Evolutionary conservation across 2,888 invertebrate genomes (phyloP), one percentile per base, ranked within the genome.

Genomic region (Drosophila quinaria): DNA sequence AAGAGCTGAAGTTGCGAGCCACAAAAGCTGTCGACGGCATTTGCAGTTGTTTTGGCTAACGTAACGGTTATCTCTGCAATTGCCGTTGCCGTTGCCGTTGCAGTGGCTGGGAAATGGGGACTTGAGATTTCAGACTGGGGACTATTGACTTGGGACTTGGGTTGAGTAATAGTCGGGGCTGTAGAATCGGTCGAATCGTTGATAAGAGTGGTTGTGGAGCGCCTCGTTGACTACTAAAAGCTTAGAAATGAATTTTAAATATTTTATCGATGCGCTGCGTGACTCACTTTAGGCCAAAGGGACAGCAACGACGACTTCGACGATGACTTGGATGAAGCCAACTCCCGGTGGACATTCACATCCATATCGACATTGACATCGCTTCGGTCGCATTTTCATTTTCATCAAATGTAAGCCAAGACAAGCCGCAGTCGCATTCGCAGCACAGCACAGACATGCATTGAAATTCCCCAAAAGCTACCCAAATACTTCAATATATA

Each of bases 181-280:
- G 61, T n/a, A 29, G 49, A 51, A 35, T 41, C 35, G 52, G 29
- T 31, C 47, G 59, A 64, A 68, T 42, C 71, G 74, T 49, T 69
- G 83, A 70, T 78, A 78, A 86, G 66, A 47, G 71, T 22, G 66
- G 66, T 13, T 19, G 4, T 37, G 47, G 61, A 61, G 62, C 63
- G 70, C 47, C 74, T 47, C 61, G 63, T 67, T 79, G 75, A 84
- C 69, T 78, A 60, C 80, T 77, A 81, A 83, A 85, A 87, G 87
- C 84, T 81, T 80, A 74, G 85, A 86, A 86, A 89, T 86, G 85
- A 86, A 87, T 86, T 89, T 89, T 86, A 86, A 86, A 86, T 86
- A 89, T 89, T 86, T 86, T 86, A 86, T 86, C 87, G 86, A 75
- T 68, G 85, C 72, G 81, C 71, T 74, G 71, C 85, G 85, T 86